phyloP scores from a whole-genome alignment of 2,888 invertebrate species.

The Pyrrhia umbra region DNA sequence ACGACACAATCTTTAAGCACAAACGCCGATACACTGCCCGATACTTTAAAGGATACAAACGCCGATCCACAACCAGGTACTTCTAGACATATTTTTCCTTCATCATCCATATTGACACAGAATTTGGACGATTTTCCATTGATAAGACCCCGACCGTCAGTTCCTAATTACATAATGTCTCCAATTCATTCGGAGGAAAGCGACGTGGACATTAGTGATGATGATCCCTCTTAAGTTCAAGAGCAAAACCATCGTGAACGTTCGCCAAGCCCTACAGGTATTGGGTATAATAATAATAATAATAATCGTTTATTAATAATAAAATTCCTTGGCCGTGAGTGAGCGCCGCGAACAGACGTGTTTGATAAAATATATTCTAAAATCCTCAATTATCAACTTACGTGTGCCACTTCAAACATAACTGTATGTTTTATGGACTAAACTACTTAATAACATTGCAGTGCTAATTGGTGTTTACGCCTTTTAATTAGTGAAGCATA shows the following conservation, averaged over 20 bases:
- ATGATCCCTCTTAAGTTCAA: constrained; percentile 29
- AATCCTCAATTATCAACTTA: no score
- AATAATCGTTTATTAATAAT: no score
- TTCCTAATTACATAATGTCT: constrained; percentile 14
- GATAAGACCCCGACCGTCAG: constrained; percentile 16
- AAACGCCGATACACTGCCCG: no score
- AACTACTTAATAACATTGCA: no score
- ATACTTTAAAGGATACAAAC: no score
- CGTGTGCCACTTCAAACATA: no score
- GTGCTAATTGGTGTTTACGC: no score
- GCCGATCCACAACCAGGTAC: constrained; percentile 30
- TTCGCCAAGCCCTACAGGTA: constrained; percentile 20
- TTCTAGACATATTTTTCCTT: constrained; percentile 23
- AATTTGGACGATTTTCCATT: constrained; percentile 22
- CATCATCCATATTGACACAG: constrained; percentile 24
- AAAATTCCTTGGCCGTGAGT: no score
- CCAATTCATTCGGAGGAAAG: constrained; percentile 28
- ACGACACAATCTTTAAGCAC: constrained; percentile 18
- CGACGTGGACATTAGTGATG: constrained; percentile 23
- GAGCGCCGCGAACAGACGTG: no score
- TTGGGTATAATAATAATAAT: constrained; percentile 20
- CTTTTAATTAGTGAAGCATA: no score
- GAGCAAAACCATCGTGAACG: constrained; percentile 19
- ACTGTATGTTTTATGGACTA: no score
- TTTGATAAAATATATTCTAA: no score